phyloP scores from a whole-genome alignment of 2,113 vertebrate species.

The Athene cunicularia region DNA sequence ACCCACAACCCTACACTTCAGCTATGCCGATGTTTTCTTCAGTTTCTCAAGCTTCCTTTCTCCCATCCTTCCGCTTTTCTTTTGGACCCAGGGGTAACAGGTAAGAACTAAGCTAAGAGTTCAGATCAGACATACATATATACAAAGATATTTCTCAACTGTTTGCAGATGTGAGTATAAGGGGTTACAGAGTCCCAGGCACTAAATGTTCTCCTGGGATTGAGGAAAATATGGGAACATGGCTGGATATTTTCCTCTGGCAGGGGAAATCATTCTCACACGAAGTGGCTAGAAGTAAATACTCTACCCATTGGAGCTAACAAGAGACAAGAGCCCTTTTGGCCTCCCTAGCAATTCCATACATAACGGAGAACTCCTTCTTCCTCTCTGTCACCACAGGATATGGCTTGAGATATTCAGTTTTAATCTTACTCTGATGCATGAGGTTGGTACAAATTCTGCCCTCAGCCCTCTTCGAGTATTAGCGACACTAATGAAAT shows the following conservation, averaged over 20 bases:
- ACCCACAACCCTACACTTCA: not conserved
- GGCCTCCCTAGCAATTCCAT: not conserved
- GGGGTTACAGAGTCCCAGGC: not conserved
- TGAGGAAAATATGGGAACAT: not conserved
- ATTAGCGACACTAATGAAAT: conserved; percentile 41
- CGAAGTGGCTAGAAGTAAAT: not conserved
- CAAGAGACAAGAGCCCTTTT: not conserved
- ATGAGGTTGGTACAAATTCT: conserved; percentile 1
- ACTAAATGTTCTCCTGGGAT: not conserved
- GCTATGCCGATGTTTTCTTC: not conserved
- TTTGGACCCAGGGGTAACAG: not conserved
- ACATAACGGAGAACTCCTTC: not conserved
- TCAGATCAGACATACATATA: not conserved
- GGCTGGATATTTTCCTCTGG: not conserved
- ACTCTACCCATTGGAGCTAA: not conserved
- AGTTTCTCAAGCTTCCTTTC: not conserved
- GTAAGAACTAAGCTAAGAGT: not conserved
- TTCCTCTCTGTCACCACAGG: not conserved
- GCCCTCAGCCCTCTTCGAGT: not conserved
- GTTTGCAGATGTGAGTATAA: not conserved
- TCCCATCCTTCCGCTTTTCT: not conserved
- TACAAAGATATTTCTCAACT: not conserved
- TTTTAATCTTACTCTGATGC: conserved; percentile 6
- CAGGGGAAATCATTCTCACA: conserved; percentile 5
- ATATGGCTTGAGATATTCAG: not conserved